These are phyloP conservation scores for Psittacula echo DNA, from an alignment of 2,797 vertebrate species.

Conservation along the genomic window DNA sequence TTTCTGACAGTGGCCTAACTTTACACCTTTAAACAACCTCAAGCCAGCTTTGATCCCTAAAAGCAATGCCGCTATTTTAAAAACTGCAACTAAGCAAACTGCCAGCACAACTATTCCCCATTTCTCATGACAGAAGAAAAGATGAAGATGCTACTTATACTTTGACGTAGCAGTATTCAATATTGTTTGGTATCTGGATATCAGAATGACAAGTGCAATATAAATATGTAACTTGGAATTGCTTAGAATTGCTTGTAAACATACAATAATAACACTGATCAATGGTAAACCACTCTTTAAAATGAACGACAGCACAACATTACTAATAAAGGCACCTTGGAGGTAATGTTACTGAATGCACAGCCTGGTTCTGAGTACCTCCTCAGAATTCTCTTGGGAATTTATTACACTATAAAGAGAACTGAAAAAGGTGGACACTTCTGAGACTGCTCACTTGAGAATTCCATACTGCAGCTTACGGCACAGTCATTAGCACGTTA, in stretches of 20 bases:
- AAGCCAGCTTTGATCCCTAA: neutral
- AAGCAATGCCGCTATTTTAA: neutral
- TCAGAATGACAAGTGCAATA: neutral
- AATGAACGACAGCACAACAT: neutral
- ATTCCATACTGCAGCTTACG: neutral
- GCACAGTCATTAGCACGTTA: neutral
- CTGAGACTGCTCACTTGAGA: neutral
- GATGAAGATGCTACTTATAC: neutral
- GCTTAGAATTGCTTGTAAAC: neutral
- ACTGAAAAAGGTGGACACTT: neutral
- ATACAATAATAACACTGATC: neutral
- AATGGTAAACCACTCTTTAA: neutral
- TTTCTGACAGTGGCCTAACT: neutral
- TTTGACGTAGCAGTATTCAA: neutral
- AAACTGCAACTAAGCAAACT: neutral
- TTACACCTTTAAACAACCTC: neutral
- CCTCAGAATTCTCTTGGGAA: neutral
- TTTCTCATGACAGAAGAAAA: neutral
- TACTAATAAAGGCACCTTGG: neutral
- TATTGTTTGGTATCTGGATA: neutral
- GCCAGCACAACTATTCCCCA: neutral
- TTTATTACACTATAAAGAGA: neutral
- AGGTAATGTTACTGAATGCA: neutral
- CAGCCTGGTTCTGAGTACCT: neutral
- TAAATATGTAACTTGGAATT: neutral